These are phyloP conservation scores for Macheiramphus alcinus DNA, from an alignment of 2,113 vertebrate species.

Conservation along the genomic window DNA sequence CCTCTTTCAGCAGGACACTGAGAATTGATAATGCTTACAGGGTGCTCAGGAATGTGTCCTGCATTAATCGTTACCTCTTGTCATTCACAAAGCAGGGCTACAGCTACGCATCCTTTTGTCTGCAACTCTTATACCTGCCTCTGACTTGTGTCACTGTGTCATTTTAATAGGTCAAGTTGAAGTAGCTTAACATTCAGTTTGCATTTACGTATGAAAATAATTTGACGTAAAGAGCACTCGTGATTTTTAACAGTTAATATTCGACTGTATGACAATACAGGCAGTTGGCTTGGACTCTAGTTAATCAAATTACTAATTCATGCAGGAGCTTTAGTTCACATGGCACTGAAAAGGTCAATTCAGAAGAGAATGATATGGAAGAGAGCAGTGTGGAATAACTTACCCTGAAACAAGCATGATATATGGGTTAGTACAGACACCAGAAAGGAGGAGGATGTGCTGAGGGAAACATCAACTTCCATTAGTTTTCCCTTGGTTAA, in stretches of 20 bases:
- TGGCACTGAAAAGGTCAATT: neutral
- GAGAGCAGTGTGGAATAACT: neutral
- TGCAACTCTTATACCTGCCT: neutral
- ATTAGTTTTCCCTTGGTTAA: neutral
- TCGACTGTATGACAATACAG: neutral
- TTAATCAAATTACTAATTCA: neutral
- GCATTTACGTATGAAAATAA: neutral
- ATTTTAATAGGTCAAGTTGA: accelerated
- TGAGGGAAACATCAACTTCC: neutral
- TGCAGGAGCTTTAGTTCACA: neutral
- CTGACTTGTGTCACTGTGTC: neutral
- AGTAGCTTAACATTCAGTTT: accelerated
- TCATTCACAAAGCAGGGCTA: neutral
- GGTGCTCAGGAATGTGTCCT: neutral
- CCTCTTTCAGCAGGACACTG: neutral
- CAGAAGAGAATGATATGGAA: neutral
- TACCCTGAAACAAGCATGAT: neutral
- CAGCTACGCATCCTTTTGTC: neutral
- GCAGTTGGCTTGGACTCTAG: neutral
- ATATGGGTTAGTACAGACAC: neutral
- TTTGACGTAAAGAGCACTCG: neutral
- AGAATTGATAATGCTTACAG: accelerated
- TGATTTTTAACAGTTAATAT: neutral
- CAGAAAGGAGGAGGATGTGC: neutral
- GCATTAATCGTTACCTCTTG: neutral